phyloP scores from a whole-genome alignment of 2,797 vertebrate genomes.

The Halcyon chelicuti region DNA sequence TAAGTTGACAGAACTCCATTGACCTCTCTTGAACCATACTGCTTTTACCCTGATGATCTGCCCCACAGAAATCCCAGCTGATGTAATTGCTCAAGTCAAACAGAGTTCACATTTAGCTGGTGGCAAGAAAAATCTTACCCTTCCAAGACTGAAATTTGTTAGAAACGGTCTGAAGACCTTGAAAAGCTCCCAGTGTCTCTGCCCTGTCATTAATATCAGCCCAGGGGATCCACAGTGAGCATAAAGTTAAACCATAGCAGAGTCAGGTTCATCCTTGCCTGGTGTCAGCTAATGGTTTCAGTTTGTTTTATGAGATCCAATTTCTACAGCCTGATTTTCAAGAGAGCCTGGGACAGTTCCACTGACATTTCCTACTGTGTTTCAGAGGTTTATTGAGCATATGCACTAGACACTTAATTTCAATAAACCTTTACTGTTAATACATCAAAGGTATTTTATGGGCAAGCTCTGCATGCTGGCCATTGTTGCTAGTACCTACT shows the following conservation, averaged over 20 bases:
- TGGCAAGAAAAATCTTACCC: background rate
- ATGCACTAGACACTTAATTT: background rate
- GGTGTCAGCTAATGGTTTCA: background rate
- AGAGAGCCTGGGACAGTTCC: background rate
- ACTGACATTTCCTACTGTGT: background rate
- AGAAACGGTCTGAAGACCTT: background rate
- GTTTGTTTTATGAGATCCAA: background rate
- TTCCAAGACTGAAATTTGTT: background rate
- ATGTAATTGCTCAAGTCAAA: background rate
- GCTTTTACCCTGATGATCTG: background rate
- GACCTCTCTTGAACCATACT: background rate
- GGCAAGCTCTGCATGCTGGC: background rate
- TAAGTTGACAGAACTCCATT: background rate
- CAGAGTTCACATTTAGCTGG: background rate
- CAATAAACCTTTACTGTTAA: background rate
- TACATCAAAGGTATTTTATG: background rate
- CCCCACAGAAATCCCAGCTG: background rate
- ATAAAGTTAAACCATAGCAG: background rate
- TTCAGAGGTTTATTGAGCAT: background rate
- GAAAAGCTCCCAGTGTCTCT: background rate
- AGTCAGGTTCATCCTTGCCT: background rate
- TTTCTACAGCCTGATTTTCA: background rate
- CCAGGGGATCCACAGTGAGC: background rate
- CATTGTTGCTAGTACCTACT: background rate
- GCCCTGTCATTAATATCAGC: background rate